These are phyloP conservation scores for Otus sunia DNA, from an alignment of 2,113 vertebrate species.

Conservation along the genomic window DNA sequence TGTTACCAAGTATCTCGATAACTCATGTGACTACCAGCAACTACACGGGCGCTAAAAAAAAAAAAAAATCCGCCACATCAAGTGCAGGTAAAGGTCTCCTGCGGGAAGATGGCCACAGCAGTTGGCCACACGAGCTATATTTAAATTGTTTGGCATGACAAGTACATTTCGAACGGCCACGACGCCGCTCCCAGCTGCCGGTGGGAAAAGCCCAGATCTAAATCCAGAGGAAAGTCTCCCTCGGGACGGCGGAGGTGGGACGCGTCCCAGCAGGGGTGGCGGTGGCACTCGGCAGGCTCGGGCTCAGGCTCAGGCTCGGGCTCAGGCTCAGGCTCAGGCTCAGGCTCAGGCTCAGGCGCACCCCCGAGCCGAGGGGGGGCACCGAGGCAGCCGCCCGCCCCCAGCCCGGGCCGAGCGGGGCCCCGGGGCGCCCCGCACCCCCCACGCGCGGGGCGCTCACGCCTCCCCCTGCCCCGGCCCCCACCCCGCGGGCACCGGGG, in stretches of 20 bases:
- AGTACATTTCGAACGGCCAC: background rate
- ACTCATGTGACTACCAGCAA: conserved; percentile 32
- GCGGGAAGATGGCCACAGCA: background rate
- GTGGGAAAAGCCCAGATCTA: background rate
- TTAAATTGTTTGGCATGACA: background rate
- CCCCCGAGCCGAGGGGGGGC: too few relatives aligned
- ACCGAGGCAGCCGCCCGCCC: background rate
- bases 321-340: too few relatives aligned
- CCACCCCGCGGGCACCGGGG: background rate
- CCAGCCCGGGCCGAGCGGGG: background rate
- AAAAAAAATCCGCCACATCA: background rate
- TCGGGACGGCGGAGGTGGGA: background rate
- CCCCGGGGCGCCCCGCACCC: background rate
- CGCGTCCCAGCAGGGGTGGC: background rate
- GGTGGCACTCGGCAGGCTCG: background rate
- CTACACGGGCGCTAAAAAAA: background rate
- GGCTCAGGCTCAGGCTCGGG: too few relatives aligned
- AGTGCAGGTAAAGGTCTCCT: background rate
- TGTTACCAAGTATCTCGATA: background rate
- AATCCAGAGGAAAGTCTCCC: background rate
- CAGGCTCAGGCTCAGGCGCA: too few relatives aligned
- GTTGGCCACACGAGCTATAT: background rate
- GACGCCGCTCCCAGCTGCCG: background rate
- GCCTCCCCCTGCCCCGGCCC: background rate
- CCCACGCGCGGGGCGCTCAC: background rate